Conservation (phyloP, 2,797 vertebrate genomes). For the Ispidina picta region DNA sequence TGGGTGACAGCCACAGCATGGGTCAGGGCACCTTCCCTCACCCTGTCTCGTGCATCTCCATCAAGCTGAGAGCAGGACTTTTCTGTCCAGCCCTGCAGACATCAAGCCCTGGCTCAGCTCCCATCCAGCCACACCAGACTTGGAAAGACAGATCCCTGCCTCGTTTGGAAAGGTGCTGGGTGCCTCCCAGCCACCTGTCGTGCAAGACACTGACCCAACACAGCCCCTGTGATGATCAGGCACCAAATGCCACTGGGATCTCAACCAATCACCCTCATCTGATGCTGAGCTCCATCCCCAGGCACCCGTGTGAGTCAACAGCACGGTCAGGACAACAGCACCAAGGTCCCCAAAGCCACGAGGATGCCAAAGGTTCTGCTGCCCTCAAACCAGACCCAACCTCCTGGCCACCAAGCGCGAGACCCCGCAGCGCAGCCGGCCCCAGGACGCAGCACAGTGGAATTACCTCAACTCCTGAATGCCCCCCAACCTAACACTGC, state of each 20-base stretch:
- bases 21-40: background rate
- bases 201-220: background rate
- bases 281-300: background rate
- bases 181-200: fast-evolving
- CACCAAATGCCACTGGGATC: background rate
- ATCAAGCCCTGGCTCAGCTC: background rate
- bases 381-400: background rate
- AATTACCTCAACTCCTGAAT: background rate
- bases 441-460: background rate
- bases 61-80: background rate
- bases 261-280: fast-evolving
- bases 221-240: fast-evolving
- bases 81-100: background rate
- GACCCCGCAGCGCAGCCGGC: fast-evolving
- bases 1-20: background rate
- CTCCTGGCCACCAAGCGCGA: background rate
- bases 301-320: fast-evolving
- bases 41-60: fast-evolving
- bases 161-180: background rate
- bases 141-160: background rate
- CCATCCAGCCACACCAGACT: background rate
- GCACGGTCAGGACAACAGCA: fast-evolving
- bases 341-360: background rate
- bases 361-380: background rate
- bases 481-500: background rate